phyloP scores from a whole-genome alignment of 2,888 invertebrate genomes.

The Prenolepis imparis region DNA sequence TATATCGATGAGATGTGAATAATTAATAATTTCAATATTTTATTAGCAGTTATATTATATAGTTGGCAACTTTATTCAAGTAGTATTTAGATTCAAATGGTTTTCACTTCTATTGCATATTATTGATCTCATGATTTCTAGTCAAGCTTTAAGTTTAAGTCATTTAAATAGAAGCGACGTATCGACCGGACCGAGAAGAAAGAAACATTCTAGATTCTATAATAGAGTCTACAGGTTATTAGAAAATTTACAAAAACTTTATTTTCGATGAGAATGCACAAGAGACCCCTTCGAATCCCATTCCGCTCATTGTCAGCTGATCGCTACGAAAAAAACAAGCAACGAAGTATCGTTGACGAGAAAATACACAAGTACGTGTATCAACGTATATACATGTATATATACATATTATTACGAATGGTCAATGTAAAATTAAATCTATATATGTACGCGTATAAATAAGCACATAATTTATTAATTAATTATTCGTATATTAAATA shows the following conservation, averaged over 20 bases:
- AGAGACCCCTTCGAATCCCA: neutral
- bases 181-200: conserved; percentile 23
- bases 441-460: conserved; percentile 59
- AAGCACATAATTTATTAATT: too few relatives aligned
- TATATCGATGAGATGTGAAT: neutral
- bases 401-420: conserved; percentile 79
- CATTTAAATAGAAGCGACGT: conserved; percentile 12
- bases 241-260: neutral
- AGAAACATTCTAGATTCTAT: neutral
- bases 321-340: conserved; percentile 18
- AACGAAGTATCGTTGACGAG: conserved; percentile 13
- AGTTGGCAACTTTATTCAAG: neutral
- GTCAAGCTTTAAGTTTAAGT: neutral
- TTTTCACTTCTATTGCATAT: neutral
- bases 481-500: conserved; percentile 40
- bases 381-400: conserved; percentile 71
- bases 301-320: conserved; percentile 7
- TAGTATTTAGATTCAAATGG: neutral
- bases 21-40: neutral
- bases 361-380: conserved; percentile 56
- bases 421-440: conserved; percentile 77
- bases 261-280: neutral
- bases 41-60: neutral
- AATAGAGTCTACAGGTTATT: neutral
- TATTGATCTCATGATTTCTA: neutral